phyloP scores from a whole-genome alignment of 64 coral and sea anemone genomes.

The Dendrophyllia cribrosa region DNA sequence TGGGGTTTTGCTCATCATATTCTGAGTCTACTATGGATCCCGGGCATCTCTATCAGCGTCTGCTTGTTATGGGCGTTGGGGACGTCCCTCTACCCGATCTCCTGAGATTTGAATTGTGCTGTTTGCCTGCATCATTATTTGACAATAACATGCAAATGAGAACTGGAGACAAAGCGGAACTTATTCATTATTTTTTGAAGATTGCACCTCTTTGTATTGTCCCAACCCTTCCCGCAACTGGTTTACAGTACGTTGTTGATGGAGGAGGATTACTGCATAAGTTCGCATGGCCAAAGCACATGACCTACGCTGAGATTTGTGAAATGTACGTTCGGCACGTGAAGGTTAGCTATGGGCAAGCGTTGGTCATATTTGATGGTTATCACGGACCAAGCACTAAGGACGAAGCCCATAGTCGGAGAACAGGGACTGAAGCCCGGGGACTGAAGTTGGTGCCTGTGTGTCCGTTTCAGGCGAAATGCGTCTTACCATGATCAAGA shows the following conservation, averaged over 20 bases:
- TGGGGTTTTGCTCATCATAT: too few relatives aligned
- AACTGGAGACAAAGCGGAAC: neutral
- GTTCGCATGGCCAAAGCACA: constrained; percentile 16
- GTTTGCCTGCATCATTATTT: neutral
- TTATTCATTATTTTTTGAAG: too few relatives aligned
- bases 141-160: constrained; percentile 3
- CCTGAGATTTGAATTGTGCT: constrained; percentile 37
- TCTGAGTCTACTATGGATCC: constrained; percentile 34
- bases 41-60: constrained; percentile 19
- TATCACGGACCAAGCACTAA: constrained; percentile 60
- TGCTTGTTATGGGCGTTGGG: constrained; percentile 53
- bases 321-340: constrained; percentile 42
- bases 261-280: constrained; percentile 32
- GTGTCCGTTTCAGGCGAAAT: constrained; percentile 25
- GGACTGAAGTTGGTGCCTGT: constrained; percentile 11
- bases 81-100: constrained; percentile 35
- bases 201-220: too few relatives aligned
- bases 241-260: neutral
- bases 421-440: constrained; percentile 4
- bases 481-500: constrained; percentile 46
- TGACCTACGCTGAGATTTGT: constrained; percentile 33
- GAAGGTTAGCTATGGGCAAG: neutral
- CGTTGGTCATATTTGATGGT: constrained; percentile 40
- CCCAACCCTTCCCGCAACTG: too few relatives aligned
- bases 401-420: constrained; percentile 48